Base-by-base conservation (phyloP, 2,888 invertebrate species). In the Leptogaster cylindrica region DNA sequence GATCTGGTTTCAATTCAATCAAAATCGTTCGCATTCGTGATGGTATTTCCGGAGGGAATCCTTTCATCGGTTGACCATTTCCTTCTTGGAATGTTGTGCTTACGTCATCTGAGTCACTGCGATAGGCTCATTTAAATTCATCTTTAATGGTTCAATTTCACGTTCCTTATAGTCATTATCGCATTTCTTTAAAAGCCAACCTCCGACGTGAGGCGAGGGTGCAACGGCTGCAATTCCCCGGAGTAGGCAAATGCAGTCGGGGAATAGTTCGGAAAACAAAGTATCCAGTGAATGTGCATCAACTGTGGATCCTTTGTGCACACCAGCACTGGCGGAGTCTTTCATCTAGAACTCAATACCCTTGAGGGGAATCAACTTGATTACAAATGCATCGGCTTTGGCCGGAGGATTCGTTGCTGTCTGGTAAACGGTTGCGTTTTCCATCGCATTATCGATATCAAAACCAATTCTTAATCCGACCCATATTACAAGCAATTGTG, bases 81-180 rank as follows among this genome's bases (percentile, higher is more conserved):
- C 28, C 18, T 16, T 27, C 23, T 27, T 12, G 8, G 25, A 6
- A n/a, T 23, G 14, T 14, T 18, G n/a, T 46, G 20, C n/a, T 23
- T 20, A 20, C 46, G 23, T 44, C 16, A 23, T 20, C 12, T 44
- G 6, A 2, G 3, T 31, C n/a, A 48, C 10, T 41, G 14, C 20
- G 16, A 18, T 10, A 27, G 27, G 14, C 16, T 61, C 27, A 61
- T 61, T 61, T 44, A 61, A 61, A 61, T 61, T 61, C 61, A 61
- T 61, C 61, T 61, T 28, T 61, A 25, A 36, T 61, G 25, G 28
- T 28, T 25, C 14, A 61, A 61, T 61, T 27, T 25, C 28, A 18
- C 61, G 16, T 61, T 61, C 61, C 39, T 61, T 44, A 16, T 25
- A 44, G 44, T 61, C 61, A 61, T 61, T 44, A 44, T 27, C 27